Conservation (phyloP, 2,888 invertebrate species). For the Scelioninae gen. 1 region DNA sequence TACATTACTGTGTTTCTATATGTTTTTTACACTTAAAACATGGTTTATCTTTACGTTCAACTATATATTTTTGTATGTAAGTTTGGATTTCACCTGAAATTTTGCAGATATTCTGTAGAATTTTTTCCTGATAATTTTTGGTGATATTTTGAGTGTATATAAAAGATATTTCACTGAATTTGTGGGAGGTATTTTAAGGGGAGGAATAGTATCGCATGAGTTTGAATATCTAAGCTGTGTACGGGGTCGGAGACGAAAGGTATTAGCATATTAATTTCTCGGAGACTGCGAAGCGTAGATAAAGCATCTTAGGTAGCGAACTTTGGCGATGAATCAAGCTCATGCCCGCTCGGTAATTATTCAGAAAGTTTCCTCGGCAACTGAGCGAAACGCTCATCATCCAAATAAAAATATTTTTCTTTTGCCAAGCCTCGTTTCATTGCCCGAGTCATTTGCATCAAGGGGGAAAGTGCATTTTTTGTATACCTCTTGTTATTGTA, state of each 20-base stretch:
- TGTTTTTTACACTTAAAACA: too few species aligned
- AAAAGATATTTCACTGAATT: conserved; percentile 46
- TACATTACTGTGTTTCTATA: too few species aligned
- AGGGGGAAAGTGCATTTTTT: conserved; percentile 32
- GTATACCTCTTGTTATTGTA: conserved; percentile 8
- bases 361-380: conserved; percentile 80
- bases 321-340: conserved; percentile 84
- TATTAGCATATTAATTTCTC: conserved; percentile 84
- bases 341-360: conserved; percentile 82
- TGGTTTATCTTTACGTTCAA: too few species aligned
- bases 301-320: conserved; percentile 84
- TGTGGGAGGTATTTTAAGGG: conserved; percentile 33
- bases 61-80: too few species aligned
- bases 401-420: conserved; percentile 82
- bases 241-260: conserved; percentile 71
- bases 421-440: conserved; percentile 71
- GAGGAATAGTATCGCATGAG: conserved; percentile 60
- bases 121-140: too few species aligned
- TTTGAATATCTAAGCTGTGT: conserved; percentile 65
- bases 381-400: conserved; percentile 73
- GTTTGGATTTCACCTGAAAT: too few species aligned
- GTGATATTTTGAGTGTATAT: too few species aligned
- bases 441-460: conserved; percentile 50
- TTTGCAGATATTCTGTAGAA: too few species aligned
- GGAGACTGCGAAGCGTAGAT: conserved; percentile 83